These are phyloP conservation scores for Wiebesia pumilae DNA, from an alignment of 1,140 invertebrate genomes.

Conservation along the genomic window DNA sequence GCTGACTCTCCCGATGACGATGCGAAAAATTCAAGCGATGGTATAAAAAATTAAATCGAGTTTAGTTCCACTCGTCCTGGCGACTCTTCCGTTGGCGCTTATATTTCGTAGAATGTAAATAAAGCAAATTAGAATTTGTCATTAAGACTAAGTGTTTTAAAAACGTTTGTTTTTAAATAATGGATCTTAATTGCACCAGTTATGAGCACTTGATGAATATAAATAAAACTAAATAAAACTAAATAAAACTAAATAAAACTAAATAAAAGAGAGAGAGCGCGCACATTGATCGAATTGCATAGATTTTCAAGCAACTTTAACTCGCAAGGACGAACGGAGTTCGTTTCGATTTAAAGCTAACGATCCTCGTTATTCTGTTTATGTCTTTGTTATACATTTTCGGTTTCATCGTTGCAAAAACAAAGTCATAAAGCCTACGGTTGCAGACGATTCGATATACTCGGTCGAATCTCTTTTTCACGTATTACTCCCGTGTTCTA, in stretches of 20 bases:
- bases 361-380: background rate
- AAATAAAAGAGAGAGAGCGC: no score
- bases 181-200: no score
- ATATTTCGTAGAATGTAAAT: constrained; percentile 26
- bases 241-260: no score
- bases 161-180: background rate
- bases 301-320: no score
- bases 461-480: background rate
- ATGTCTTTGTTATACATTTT: background rate
- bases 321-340: no score
- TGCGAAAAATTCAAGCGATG: constrained; percentile 45
- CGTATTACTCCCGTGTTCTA: background rate
- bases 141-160: background rate
- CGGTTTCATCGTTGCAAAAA: background rate
- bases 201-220: no score
- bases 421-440: background rate
- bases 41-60: constrained; percentile 39
- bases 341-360: no score
- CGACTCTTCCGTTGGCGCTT: background rate
- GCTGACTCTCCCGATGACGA: background rate
- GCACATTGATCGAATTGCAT: no score
- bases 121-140: constrained; percentile 30
- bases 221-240: no score
- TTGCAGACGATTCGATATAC: background rate
- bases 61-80: background rate